Base-by-base conservation (phyloP, 2,888 invertebrate genomes). In the Pyrrhosoma nymphula region DNA sequence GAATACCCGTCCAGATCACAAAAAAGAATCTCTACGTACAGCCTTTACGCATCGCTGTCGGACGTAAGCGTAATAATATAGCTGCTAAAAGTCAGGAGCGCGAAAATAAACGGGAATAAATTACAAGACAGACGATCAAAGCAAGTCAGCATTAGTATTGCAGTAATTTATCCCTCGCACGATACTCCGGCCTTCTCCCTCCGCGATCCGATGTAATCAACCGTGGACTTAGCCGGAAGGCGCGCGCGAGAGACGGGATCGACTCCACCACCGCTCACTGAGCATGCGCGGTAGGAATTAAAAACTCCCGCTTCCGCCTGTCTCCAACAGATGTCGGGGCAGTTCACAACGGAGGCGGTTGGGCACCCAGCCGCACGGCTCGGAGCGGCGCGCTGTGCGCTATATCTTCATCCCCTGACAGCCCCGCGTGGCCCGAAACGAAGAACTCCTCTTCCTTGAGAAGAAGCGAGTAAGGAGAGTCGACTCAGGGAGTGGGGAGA, bases 311-410 rank as follows among this genome's bases (percentile, higher is more conserved):
- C 93, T 93, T 93, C 93, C 39, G 55, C 47, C 14, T 12, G 23
- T 10, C 47, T 23, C 93, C 93, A 93, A 93, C 47, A 93, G 93
- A 93, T 93, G 93, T 93, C 93, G 69, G 93, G 69, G 39, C 75
- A n/a, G 75, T 93, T 63, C 91, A 91, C 60, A 69, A n/a, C 82
- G 47, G 20, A 3, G 35, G 69, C 47, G 69, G 60, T 93, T 63
- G 39, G 47, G 47, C 12, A 26, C 26, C 30, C 39, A 3, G 63
- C 91, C 91, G 91, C 91, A 30, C 30, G 4, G 3, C 23, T 91
- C 12, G 10, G 16, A n/a, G 35, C 39, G 63, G 91, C 91, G 91
- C 91, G 56, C 60, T 0, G 47, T 16, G 69, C 93, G 63, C 60
- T n/a, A 16, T n/a, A n/a, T 39, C 39, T 26, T 47, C 69, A 69